Percentiles rank a stretch among this genome's conserved stretches.
Evolutionary conservation across 2,113 vertebrate species (phyloP).

Genomic region (Oncorhynchus mykiss): DNA sequence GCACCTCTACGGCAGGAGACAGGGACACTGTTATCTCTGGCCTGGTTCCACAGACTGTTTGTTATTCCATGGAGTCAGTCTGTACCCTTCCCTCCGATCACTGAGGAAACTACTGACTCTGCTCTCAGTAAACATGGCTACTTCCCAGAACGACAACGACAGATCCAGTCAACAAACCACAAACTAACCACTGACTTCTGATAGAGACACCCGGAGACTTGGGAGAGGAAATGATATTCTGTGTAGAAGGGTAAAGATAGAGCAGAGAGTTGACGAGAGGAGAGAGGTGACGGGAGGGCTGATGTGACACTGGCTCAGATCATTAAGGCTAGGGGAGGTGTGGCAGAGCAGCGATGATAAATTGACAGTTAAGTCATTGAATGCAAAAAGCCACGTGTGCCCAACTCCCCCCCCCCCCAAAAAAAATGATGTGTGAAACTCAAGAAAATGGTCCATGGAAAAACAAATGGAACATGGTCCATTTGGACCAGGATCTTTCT

Average conservation of each 20-base stretch:
- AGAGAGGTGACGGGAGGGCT: too few species aligned
- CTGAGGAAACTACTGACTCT: conserved; percentile 51
- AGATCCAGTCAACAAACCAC: conserved; percentile 39
- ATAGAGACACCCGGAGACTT: conserved; percentile 1
- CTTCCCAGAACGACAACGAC: conserved; percentile 42
- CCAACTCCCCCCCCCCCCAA: too few species aligned
- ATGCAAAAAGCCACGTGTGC: too few species aligned
- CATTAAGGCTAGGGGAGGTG: too few species aligned
- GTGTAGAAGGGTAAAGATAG: not conserved
- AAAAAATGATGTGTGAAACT: not conserved
- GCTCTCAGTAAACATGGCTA: conserved; percentile 56
- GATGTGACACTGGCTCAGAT: too few species aligned
- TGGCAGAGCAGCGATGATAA: too few species aligned
- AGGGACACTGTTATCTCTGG: conserved; percentile 44
- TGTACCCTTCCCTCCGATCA: conserved; percentile 45
- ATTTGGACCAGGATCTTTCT: too few species aligned
- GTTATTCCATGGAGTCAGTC: conserved; percentile 41
- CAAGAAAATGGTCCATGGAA: too few species aligned
- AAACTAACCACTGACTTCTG: too few species aligned
- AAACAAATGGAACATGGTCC: too few species aligned
- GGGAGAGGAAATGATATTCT: conserved; percentile 17
- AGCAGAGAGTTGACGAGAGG: not conserved
- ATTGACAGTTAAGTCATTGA: too few species aligned
- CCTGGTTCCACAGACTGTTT: conserved; percentile 45
- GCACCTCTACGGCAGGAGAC: conserved; percentile 3